Conservation (phyloP, 1,140 invertebrate genomes). For the Calliphora vicina region DNA sequence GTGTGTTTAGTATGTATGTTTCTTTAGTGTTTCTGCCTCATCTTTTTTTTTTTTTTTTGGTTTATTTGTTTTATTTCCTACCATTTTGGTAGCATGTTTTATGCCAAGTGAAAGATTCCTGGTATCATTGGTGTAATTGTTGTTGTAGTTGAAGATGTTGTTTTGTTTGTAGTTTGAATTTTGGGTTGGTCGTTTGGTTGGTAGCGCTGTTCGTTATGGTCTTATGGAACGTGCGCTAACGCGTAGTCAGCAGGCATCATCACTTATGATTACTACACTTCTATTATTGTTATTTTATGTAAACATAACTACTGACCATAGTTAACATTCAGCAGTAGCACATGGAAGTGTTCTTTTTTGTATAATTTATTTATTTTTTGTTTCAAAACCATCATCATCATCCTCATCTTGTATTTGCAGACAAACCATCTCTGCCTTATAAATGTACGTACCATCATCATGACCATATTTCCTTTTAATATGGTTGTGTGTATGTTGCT, state of each 20-base stretch:
- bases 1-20: background rate
- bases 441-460: background rate
- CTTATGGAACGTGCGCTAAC: slow-evolving; percentile 29
- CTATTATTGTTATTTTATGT: slow-evolving; percentile 33
- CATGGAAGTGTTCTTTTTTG: background rate
- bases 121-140: slow-evolving; percentile 18
- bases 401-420: no score
- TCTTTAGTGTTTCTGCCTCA: no score
- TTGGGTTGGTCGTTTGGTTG: background rate
- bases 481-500: no score
- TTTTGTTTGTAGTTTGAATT: background rate
- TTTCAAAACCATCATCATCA: background rate
- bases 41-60: background rate
- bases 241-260: slow-evolving; percentile 33
- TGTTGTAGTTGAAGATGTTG: background rate
- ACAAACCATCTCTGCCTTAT: no score
- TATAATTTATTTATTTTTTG: background rate
- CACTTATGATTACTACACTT: slow-evolving; percentile 28
- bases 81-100: slow-evolving; percentile 13
- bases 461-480: background rate
- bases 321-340: slow-evolving; percentile 19
- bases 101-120: background rate
- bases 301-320: slow-evolving; percentile 33
- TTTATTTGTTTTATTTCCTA: background rate
- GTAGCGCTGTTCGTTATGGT: background rate